Percentiles rank a stretch among this genome's conserved stretches.
phyloP scores from a whole-genome alignment of 2,888 invertebrate species.

The Lissocephala sabroskyi region DNA sequence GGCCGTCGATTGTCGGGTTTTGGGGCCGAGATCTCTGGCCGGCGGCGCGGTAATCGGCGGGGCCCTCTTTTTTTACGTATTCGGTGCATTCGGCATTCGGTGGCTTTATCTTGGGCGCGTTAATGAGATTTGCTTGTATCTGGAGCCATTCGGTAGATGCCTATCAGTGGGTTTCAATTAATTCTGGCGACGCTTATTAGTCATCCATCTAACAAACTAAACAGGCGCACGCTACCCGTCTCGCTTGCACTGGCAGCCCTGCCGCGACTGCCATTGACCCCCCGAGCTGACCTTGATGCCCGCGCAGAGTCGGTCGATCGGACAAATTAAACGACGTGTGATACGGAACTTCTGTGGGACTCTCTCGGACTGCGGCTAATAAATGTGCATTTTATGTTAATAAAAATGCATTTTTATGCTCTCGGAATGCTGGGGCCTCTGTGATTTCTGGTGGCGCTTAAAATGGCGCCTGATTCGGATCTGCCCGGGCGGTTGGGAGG shows the following conservation, averaged over 20 bases:
- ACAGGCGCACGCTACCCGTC: slow-evolving; percentile 33
- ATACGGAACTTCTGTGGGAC: slow-evolving; percentile 2
- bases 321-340: slow-evolving; percentile 6
- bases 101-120: slow-evolving; percentile 64
- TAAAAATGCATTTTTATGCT: slow-evolving; percentile 40
- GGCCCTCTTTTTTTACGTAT: no score
- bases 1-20: slow-evolving; percentile 8
- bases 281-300: slow-evolving; percentile 47
- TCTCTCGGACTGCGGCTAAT: slow-evolving; percentile 4
- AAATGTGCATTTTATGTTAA: slow-evolving; percentile 43
- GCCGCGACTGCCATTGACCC: slow-evolving; percentile 43
- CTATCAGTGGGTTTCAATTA: slow-evolving; percentile 69
- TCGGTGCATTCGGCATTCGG: slow-evolving; percentile 34
- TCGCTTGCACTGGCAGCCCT: background rate
- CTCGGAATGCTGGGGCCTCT: background rate
- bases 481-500: background rate
- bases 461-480: slow-evolving; percentile 48
- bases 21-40: slow-evolving; percentile 17
- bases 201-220: slow-evolving; percentile 70
- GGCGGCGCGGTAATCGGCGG: no score
- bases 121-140: slow-evolving; percentile 73
- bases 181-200: slow-evolving; percentile 70
- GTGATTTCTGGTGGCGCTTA: slow-evolving; percentile 44
- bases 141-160: slow-evolving; percentile 69
- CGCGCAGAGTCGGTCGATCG: slow-evolving; percentile 3